Evolutionary conservation across 2,797 vertebrate species (phyloP), one percentile per base, ranked within the genome.

Genomic region (Phoeniculus purpureus): DNA sequence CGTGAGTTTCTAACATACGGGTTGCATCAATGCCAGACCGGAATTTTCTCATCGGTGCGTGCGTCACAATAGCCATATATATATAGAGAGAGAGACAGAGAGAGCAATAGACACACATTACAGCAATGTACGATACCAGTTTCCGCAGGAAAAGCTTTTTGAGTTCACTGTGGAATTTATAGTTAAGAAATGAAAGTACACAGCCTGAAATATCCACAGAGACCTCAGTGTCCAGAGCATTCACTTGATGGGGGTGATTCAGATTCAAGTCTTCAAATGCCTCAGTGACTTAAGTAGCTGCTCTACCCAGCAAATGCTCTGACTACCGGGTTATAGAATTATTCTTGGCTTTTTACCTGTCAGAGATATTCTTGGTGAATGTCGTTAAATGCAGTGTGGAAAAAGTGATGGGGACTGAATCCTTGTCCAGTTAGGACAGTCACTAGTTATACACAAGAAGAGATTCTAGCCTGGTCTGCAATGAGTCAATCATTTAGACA

Each of bases 401-500:
- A 37, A 37, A 61, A 47, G 23, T 26, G 16, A 68, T 15, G 7
- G 20, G 29, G 50, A 15, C 68, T 56, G 40, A 58, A 67, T 50
- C 17, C 12, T 1, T 3, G 8, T 34, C 15, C 29, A 16, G 18
- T 72, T 40, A 48, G 62, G 37, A 31, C 25, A 65, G 4, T 29
- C 17, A 4, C 31, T 16, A 10, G 48, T 50, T 9, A 15, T 25
- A 10, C 17, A 12, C n/a, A 27, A 34, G 14, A 56, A 60, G 29
- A 19, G 13, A 7, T 27, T 86, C 48, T n/a, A 52, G 6, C 15
- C 45, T 61, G 26, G 8, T 56, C 45, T 83, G n/a, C 16, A 32
- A 4, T 5, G 5, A 48, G 14, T 58, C 15, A 20, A 1, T 21
- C 4, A 2, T 22, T 85, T 31, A 14, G 5, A 19, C 1, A 2